Evolutionary conservation across 1,140 invertebrate genomes (phyloP), one percentile per base, ranked within the genome.

Genomic region (Helicoverpa zea): DNA sequence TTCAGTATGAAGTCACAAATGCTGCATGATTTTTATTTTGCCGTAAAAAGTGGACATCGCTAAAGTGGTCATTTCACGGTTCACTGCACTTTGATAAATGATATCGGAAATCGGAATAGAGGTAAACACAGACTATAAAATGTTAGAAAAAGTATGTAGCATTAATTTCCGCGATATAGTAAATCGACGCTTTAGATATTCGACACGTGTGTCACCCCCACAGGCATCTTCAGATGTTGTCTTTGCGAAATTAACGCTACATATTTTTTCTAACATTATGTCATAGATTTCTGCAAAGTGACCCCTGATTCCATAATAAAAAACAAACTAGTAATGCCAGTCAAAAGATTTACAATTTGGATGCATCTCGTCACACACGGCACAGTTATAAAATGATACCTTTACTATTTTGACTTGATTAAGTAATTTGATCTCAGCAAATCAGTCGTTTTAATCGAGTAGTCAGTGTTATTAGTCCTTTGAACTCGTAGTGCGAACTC

Each of bases 401-500:
- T 23, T 23, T 23, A 23, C 7, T 35, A 35, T 7, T 35, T 35
- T 35, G 7, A 3, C 7, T 35, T 35, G 35, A 35, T 43, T 43
- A 9, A 43, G 35, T 43, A 43, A 43, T 43, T 43, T 43, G 35
- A 43, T 0, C 35, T 23, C 23, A 23, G 12, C 13, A 61, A 61
- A 23, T 61, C 56, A 14, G 7, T 2, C 23, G 13, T 13, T 30
- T 29, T 59, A 12, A 29, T 3, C 9, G 16, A n/a, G 12, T 59
- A 2, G 54, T n/a, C 29, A 58, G 14, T 70, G 10, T 52, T 72
- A 16, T 16, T 64, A 47, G 58, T 70, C 51, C 58, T 81, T 68
- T 72, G 58, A 80, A 80, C 81, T 29, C 54, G 30, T 49, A 75
- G n/a, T 82, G n/a, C n/a, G n/a, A n/a, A n/a, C n/a, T n/a, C n/a